Evolutionary conservation across 2,113 vertebrate genomes (phyloP).

Genomic region (Sylvietta virens): DNA sequence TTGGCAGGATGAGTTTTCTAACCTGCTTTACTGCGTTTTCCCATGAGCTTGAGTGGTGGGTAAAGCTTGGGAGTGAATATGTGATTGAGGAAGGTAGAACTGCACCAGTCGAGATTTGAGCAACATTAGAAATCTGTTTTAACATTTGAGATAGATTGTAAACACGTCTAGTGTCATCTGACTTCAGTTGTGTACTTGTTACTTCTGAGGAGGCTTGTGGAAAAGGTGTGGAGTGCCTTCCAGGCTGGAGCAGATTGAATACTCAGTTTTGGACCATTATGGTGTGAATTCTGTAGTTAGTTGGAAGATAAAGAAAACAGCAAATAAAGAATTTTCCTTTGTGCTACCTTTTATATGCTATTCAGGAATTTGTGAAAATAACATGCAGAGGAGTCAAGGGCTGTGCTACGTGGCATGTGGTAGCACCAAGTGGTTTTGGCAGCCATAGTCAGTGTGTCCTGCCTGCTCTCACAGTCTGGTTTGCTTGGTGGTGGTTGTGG

Average conservation of each 20-base stretch:
- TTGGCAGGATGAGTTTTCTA: not conserved
- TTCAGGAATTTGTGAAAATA: not conserved
- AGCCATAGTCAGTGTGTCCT: rapidly evolving
- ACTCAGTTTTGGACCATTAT: not conserved
- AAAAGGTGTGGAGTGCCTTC: not conserved
- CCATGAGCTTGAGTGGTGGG: not conserved
- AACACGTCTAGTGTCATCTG: not conserved
- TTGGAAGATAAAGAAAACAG: not conserved
- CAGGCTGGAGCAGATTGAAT: not conserved
- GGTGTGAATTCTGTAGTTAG: not conserved
- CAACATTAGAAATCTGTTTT: not conserved
- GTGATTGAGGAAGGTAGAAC: not conserved
- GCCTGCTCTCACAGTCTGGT: not conserved
- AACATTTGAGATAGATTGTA: not conserved
- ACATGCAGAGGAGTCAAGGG: not conserved
- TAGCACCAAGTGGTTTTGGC: not conserved
- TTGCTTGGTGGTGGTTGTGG: not conserved
- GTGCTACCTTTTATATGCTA: not conserved
- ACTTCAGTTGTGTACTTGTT: not conserved
- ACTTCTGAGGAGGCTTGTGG: not conserved
- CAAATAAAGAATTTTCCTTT: not conserved
- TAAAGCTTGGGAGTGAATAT: not conserved
- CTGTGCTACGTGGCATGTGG: rapidly evolving
- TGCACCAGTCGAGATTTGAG: not conserved
- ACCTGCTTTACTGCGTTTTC: not conserved